Conservation (phyloP, 2,888 invertebrate species). For the Agapetus fuscipes region DNA sequence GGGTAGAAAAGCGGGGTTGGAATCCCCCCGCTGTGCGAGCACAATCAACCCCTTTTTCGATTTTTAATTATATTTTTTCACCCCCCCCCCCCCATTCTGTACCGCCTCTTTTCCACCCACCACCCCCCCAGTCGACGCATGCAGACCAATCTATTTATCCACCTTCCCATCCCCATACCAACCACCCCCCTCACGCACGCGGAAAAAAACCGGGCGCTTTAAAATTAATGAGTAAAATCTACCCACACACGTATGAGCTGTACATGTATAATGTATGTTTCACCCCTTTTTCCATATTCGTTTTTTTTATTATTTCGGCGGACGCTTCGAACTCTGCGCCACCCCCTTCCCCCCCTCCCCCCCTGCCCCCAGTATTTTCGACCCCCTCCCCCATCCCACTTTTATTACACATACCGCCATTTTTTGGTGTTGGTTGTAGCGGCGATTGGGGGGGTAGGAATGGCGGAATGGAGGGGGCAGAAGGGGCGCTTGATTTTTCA, state of each 20-base stretch:
- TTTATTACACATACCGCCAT: too few relatives aligned
- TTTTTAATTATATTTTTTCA: constrained; percentile 48
- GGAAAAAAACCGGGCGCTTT: constrained; percentile 51
- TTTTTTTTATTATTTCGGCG: constrained; percentile 24
- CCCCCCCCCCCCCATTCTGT: constrained; percentile 28
- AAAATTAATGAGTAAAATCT: constrained; percentile 52
- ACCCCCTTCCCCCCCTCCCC: constrained; percentile 15
- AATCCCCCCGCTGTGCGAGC: constrained; percentile 31
- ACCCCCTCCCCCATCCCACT: neutral
- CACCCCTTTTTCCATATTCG: constrained; percentile 20
- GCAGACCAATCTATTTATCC: constrained; percentile 50
- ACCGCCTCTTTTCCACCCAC: too few relatives aligned
- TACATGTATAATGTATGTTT: constrained; percentile 22
- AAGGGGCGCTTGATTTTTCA: constrained; percentile 41
- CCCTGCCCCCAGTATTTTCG: constrained; percentile 11
- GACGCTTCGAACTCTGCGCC: constrained; percentile 26
- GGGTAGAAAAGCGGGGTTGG: neutral
- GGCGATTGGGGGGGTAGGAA: neutral
- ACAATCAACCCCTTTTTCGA: constrained; percentile 39
- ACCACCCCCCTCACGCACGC: constrained; percentile 24
- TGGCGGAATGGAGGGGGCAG: constrained; percentile 31
- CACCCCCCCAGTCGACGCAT: constrained; percentile 30
- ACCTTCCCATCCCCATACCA: constrained; percentile 15
- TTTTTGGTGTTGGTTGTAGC: too few relatives aligned
- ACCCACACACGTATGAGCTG: constrained; percentile 38